A percentile compares a stretch with the other conserved stretches of the same genome.
These are phyloP conservation scores for Mustelus asterias DNA, from an alignment of 2,113 vertebrate species.

Conservation along the genomic window DNA sequence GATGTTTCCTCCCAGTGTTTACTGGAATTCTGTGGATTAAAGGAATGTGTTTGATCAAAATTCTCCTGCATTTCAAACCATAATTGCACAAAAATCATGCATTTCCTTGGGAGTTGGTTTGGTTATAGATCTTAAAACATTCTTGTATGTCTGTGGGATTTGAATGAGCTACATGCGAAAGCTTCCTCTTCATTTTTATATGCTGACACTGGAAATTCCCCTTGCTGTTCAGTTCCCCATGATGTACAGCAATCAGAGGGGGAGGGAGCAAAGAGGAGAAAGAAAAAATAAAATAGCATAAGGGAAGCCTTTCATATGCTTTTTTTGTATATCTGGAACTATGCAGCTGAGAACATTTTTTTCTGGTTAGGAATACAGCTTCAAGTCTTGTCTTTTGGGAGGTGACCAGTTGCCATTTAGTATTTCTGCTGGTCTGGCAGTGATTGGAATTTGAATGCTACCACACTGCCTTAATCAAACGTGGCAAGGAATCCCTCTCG, in stretches of 20 bases:
- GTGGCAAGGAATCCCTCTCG: background rate
- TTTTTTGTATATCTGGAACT: background rate
- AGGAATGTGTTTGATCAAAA: background rate
- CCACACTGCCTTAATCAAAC: background rate
- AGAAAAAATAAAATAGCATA: background rate
- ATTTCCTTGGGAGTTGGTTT: background rate
- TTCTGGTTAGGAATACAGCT: background rate
- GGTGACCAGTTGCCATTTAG: background rate
- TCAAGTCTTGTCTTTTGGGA: background rate
- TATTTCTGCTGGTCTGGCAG: too few species aligned
- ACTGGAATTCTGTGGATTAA: background rate
- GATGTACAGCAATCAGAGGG: background rate
- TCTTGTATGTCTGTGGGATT: background rate
- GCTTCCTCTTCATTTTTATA: background rate
- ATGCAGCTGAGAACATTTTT: too few species aligned
- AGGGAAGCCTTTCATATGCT: background rate
- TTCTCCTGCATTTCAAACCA: background rate
- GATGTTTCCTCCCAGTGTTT: background rate
- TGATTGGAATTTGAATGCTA: background rate
- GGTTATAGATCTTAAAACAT: background rate
- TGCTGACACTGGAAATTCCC: background rate
- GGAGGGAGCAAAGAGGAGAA: background rate
- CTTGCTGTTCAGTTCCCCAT: background rate
- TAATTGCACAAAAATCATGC: background rate
- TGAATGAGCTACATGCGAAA: background rate